Base-by-base conservation (phyloP, 2,797 vertebrate species). In the Phaenicophaeus curvirostris region DNA sequence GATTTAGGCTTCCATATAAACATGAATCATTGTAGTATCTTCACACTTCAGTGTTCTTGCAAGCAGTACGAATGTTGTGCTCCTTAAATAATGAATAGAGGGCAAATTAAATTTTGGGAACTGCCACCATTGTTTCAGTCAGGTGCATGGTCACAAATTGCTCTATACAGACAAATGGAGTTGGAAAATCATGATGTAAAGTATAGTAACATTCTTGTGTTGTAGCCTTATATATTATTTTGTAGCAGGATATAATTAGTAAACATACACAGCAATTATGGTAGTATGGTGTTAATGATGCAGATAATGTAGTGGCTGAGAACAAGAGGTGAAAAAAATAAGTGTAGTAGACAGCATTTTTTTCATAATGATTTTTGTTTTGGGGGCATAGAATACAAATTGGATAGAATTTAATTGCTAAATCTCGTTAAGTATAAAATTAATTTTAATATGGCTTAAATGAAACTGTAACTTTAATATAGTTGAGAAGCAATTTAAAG, bases 341-440 rank as follows among this genome's bases (percentile, higher is more conserved):
- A 81, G 80, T 53, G 28, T 48, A 48, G 11, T 27, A 75, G 53
- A 46, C 30, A 71, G 20, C 4, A 46, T 53, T 81, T 78, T 78
- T 88, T 90, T 37, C 8, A 11, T 85, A 41, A 85, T 73, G 15
- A 28, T 89, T 93, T 83, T 12, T 90, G 9, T n/a, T 85, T 73
- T 30, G 2, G 2, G 23, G 21, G 12, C 57, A 31, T 37, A 55
- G 58, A 83, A 74, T 71, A 50, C 18, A 90, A 87, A 90, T 85
- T 69, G 23, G 35, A 27, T 55, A 61, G 57, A 76, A 80, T 77
- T 93, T 80, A 89, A 74, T 83, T 71, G 17, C 50, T 83, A 15
- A 85, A 72, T 24, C 51, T 93, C 33, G 30, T 90, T 82, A 92
- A 87, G 58, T 84, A n/a, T 89, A 53, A 83, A 82, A 90, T 76